Percentiles rank a stretch among this genome's conserved stretches.
Evolutionary conservation across 2,888 invertebrate genomes (phyloP).

Genomic region (Tinea semifulvella): DNA sequence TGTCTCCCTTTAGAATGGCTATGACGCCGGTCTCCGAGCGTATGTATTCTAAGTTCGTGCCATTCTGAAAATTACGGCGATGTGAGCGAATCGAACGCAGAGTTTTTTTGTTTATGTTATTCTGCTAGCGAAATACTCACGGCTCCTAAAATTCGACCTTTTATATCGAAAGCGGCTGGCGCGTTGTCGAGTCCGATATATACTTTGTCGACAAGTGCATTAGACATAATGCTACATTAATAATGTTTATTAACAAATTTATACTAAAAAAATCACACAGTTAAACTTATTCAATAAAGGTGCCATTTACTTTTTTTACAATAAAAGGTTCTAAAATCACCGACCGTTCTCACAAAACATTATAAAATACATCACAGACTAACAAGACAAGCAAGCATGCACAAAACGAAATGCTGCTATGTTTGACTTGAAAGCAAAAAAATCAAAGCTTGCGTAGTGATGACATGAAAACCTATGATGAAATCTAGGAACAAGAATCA

Average conservation of each 20-base stretch:
- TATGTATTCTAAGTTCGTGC: slow-evolving; percentile 79
- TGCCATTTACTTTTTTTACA: too few species aligned
- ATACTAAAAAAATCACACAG: background rate
- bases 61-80: slow-evolving; percentile 54
- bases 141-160: slow-evolving; percentile 76
- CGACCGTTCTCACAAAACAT: too few species aligned
- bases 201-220: slow-evolving; percentile 72
- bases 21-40: slow-evolving; percentile 80
- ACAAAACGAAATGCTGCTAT: too few species aligned
- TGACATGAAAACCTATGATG: too few species aligned
- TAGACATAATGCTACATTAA: slow-evolving; percentile 38
- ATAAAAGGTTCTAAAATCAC: too few species aligned
- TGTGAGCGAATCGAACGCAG: background rate
- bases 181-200: slow-evolving; percentile 81
- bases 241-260: background rate
- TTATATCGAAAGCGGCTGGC: slow-evolving; percentile 78
- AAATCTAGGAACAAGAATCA: too few species aligned
- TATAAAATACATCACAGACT: too few species aligned
- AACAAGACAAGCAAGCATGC: too few species aligned
- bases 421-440: too few species aligned
- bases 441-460: too few species aligned
- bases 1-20: slow-evolving; percentile 75
- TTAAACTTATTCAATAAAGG: too few species aligned
- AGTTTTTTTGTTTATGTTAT: background rate
- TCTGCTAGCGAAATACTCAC: slow-evolving; percentile 34